Evolutionary conservation across 2,888 invertebrate genomes (phyloP).

Genomic region (Allacma fusca): DNA sequence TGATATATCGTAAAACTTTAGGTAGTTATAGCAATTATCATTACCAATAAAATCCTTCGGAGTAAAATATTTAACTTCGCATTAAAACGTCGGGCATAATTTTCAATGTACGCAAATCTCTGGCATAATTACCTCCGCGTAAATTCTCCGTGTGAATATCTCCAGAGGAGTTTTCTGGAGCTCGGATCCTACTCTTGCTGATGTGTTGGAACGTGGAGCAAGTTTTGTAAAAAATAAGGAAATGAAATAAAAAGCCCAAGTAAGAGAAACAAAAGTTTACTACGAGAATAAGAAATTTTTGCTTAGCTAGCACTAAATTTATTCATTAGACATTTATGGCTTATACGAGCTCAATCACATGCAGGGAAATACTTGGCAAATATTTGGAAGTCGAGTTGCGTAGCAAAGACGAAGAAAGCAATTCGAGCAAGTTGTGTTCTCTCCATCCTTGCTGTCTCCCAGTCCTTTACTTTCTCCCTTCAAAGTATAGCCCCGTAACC

Average conservation of each 20-base stretch:
- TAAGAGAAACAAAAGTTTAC: background rate
- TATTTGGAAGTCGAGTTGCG: slow-evolving; percentile 42
- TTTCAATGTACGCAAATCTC: no score
- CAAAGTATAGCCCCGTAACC: background rate
- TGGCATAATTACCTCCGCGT: no score
- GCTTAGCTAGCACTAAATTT: slow-evolving; percentile 39
- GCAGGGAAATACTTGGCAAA: slow-evolving; percentile 39
- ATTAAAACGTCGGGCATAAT: no score
- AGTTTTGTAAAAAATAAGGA: background rate
- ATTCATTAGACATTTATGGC: slow-evolving; percentile 38
- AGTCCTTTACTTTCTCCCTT: slow-evolving; percentile 5
- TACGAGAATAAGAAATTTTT: slow-evolving; percentile 34
- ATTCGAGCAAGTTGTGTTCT: slow-evolving; percentile 33
- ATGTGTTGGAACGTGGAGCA: background rate
- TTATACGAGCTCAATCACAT: slow-evolving; percentile 37
- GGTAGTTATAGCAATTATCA: no score
- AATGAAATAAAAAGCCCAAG: slow-evolving; percentile 9
- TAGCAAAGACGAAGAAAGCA: slow-evolving; percentile 38
- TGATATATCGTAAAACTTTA: no score
- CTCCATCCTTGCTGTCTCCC: background rate
- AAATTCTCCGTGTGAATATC: no score
- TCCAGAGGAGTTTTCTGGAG: no score
- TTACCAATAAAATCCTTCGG: no score
- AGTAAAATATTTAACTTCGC: no score
- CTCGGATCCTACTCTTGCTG: background rate